phyloP scores from a whole-genome alignment of 2,797 vertebrate species.

The Pampus argenteus region DNA sequence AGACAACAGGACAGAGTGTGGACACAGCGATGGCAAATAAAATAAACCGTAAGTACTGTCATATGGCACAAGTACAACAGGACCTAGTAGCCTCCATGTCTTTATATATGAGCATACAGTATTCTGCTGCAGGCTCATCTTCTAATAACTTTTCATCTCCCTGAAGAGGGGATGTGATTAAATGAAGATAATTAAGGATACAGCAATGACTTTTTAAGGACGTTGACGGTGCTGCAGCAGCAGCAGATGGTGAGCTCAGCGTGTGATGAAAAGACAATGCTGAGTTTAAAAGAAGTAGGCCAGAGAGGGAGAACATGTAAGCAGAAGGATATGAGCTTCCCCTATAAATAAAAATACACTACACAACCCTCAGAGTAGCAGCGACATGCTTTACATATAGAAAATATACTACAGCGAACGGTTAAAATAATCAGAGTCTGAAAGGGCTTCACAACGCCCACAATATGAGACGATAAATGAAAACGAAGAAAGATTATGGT shows the following conservation, averaged over 20 bases:
- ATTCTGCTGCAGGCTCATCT: conserved; percentile 40
- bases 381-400: conserved; percentile 8
- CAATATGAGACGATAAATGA: conserved; percentile 25
- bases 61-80: conserved; percentile 13
- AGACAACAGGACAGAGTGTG: background rate
- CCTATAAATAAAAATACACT: conserved; percentile 40
- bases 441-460: conserved; percentile 40
- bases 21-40: background rate
- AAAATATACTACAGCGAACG: background rate
- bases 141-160: conserved; percentile 66
- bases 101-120: background rate
- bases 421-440: conserved; percentile 26
- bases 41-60: background rate
- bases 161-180: conserved; percentile 62
- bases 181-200: conserved; percentile 68
- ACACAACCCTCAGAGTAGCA: background rate
- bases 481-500: no score
- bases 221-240: conserved; percentile 50
- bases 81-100: background rate
- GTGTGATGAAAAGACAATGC: conserved; percentile 59
- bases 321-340: background rate
- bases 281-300: conserved; percentile 23
- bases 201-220: conserved; percentile 72
- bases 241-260: conserved; percentile 77
- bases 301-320: conserved; percentile 23